Evolutionary conservation across 2,113 vertebrate species (phyloP).

Genomic region (Formicarius rufipectus): DNA sequence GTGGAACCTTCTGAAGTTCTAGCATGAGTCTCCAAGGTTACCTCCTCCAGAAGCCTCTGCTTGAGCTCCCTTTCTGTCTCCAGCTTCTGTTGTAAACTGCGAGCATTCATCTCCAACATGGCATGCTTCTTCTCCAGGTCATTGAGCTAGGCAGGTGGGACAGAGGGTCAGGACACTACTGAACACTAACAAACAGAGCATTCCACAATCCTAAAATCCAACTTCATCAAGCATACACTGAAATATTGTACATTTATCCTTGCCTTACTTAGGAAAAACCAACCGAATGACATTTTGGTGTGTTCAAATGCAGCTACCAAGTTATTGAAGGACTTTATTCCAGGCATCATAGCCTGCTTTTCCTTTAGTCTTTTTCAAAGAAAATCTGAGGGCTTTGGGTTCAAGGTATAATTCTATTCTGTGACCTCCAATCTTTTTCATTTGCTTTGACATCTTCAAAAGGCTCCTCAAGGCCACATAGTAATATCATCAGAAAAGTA

Average conservation of each 20-base stretch:
- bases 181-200: not conserved
- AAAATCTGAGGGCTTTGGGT: not conserved
- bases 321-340: not conserved
- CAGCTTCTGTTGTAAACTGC: slow-evolving; percentile 95
- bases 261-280: not conserved
- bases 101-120: slow-evolving; percentile 97
- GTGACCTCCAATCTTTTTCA: not conserved
- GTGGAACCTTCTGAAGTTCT: not conserved
- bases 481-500: not conserved
- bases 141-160: slow-evolving; percentile 78
- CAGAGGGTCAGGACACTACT: not conserved
- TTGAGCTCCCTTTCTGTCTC: slow-evolving; percentile 96
- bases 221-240: not conserved
- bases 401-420: not conserved
- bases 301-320: not conserved
- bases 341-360: not conserved
- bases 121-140: slow-evolving; percentile 98
- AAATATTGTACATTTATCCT: not conserved
- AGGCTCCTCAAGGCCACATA: not conserved
- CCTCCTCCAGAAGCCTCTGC: slow-evolving; percentile 95
- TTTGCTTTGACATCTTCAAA: not conserved
- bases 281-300: not conserved
- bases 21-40: slow-evolving; percentile 58
- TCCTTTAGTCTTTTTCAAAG: not conserved
- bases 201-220: not conserved